Conservation (phyloP, 2,797 vertebrate genomes). For the Halcyon chelicuti region DNA sequence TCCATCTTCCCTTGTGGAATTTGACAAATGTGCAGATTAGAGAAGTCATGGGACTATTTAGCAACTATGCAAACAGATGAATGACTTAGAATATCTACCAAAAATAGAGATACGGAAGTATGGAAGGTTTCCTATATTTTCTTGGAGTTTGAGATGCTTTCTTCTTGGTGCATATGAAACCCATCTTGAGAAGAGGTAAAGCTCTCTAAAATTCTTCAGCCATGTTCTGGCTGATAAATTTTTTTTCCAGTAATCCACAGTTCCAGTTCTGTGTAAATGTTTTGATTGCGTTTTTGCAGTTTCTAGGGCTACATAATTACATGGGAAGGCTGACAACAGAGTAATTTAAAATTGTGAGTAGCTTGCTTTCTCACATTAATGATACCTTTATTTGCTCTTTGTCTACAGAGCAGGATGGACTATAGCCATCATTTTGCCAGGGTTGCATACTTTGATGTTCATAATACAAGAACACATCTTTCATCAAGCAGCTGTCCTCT, state of each 20-base stretch:
- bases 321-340: not conserved
- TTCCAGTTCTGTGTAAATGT: not conserved
- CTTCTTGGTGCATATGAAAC: not conserved
- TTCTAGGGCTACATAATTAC: not conserved
- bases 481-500: not conserved
- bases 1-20: not conserved
- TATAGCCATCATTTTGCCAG: not conserved
- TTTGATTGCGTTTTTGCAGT: not conserved
- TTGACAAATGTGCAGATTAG: not conserved
- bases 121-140: not conserved
- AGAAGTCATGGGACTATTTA: not conserved
- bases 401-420: not conserved
- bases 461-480: not conserved
- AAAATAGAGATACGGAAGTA: not conserved
- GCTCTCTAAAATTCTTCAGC: not conserved
- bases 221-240: not conserved
- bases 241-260: not conserved
- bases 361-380: not conserved
- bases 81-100: not conserved
- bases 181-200: not conserved
- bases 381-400: not conserved
- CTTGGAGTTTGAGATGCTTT: not conserved
- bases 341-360: slow-evolving; percentile 31
- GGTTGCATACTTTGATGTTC: not conserved
- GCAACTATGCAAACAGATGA: not conserved